Conservation (phyloP, 2,113 vertebrate genomes). For the Heterotis niloticus region DNA sequence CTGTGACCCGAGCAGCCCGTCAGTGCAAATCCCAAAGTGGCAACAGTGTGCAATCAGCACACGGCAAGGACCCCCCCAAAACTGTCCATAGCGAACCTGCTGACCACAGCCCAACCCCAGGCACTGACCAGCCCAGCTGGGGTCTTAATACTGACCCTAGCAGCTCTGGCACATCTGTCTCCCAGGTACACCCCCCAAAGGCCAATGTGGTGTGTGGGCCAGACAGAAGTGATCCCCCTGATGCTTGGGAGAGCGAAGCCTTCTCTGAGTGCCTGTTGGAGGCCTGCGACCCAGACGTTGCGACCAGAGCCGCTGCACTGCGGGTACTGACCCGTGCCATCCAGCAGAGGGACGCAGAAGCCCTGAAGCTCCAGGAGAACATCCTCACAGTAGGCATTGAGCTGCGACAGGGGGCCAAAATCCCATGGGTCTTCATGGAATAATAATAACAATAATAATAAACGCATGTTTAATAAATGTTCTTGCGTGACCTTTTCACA, state of each 20-base stretch:
- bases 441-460: no score
- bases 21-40: background rate
- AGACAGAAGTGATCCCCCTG: background rate
- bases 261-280: constrained; percentile 66
- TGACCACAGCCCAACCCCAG: background rate
- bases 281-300: constrained; percentile 78
- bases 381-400: constrained; percentile 68
- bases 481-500: background rate
- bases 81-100: background rate
- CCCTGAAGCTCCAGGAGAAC: constrained; percentile 66
- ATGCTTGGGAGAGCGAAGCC: constrained; percentile 10
- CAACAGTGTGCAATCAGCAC: background rate
- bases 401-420: background rate
- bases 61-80: background rate
- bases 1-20: constrained; percentile 40
- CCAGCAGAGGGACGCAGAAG: constrained; percentile 52
- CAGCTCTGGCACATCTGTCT: background rate
- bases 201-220: no score
- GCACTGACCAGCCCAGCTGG: no score
- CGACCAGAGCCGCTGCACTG: constrained; percentile 71
- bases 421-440: background rate
- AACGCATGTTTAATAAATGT: background rate
- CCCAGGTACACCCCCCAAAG: background rate
- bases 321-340: constrained; percentile 66
- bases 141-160: background rate